Percentiles rank a stretch among this genome's conserved stretches.
phyloP scores from a whole-genome alignment of 2,888 invertebrate species.

The Panzeria rudis region DNA sequence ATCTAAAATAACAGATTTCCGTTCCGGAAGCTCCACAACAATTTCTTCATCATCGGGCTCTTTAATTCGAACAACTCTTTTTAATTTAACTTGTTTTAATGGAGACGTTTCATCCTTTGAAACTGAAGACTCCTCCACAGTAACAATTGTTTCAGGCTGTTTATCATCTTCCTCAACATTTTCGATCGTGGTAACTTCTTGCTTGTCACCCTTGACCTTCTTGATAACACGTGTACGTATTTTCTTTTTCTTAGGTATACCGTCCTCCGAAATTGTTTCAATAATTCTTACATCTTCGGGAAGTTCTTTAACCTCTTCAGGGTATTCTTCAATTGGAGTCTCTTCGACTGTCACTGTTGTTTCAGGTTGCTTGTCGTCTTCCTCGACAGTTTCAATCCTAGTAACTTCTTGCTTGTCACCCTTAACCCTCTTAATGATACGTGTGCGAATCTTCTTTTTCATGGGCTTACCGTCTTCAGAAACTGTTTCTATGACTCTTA shows the following conservation, averaged over 20 bases:
- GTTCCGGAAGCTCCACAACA: conserved; percentile 81
- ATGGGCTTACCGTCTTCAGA: conserved; percentile 71
- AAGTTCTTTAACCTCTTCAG: conserved; percentile 2
- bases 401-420: conserved; percentile 75
- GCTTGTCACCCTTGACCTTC: conserved; percentile 12
- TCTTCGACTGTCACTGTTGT: conserved; percentile 32
- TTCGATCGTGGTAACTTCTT: conserved; percentile 28
- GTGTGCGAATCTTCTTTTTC: conserved; percentile 64
- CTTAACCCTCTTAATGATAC: conserved; percentile 72
- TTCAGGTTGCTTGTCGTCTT: conserved; percentile 39
- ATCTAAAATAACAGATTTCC: conserved; percentile 80
- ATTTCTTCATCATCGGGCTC: conserved; percentile 78
- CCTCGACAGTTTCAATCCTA: conserved; percentile 74
- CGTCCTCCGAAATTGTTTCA: not conserved
- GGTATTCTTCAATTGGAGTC: not conserved
- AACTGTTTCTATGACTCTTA: conserved; percentile 71
- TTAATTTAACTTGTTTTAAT: conserved; percentile 74
- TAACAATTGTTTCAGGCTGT: conserved; percentile 11
- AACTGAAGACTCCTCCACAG: not conserved
- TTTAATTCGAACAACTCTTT: conserved; percentile 77
- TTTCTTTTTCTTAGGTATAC: conserved; percentile 5
- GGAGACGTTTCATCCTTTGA: conserved; percentile 1
- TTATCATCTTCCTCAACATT: conserved; percentile 23
- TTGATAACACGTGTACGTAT: conserved; percentile 24
- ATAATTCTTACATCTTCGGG: conserved; percentile 21